Evolutionary conservation across 1,140 invertebrate species (phyloP).

Genomic region (Neuroterus valhalla): DNA sequence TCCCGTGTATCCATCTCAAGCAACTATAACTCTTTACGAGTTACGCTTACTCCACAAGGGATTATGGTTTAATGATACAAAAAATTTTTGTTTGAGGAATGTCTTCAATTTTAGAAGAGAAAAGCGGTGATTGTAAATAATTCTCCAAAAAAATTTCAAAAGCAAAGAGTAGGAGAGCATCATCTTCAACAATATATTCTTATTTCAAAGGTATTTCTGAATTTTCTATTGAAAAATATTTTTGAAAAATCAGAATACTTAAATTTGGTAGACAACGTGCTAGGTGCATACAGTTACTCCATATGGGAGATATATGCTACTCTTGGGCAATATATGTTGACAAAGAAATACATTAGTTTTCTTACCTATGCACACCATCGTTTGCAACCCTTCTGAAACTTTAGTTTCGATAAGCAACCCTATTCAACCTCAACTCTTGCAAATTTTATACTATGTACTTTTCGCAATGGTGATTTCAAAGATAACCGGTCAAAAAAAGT

Average conservation of each 20-base stretch:
- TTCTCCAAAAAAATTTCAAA: too few species aligned
- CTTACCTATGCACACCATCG: conserved; percentile 38
- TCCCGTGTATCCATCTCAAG: too few species aligned
- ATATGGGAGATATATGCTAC: background rate
- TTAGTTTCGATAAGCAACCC: conserved; percentile 7
- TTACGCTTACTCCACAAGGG: too few species aligned
- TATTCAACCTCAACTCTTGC: background rate
- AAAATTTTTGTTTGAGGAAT: too few species aligned
- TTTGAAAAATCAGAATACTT: background rate
- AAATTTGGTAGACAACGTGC: conserved; percentile 1
- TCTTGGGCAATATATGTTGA: conserved; percentile 8
- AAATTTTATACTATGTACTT: conserved; percentile 17
- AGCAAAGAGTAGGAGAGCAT: too few species aligned
- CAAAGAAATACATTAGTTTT: conserved; percentile 29
- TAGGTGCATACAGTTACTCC: conserved; percentile 1
- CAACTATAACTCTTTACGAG: too few species aligned
- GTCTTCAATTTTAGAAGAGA: too few species aligned
- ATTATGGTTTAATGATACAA: too few species aligned
- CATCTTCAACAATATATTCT: too few species aligned
- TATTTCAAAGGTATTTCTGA: too few species aligned
- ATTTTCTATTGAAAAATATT: background rate
- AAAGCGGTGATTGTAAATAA: too few species aligned
- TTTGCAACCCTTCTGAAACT: conserved; percentile 20
- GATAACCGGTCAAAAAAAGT: background rate
- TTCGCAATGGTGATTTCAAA: background rate